phyloP scores from a whole-genome alignment of 2,888 invertebrate species.

The Amphipyra tragopoginis region DNA sequence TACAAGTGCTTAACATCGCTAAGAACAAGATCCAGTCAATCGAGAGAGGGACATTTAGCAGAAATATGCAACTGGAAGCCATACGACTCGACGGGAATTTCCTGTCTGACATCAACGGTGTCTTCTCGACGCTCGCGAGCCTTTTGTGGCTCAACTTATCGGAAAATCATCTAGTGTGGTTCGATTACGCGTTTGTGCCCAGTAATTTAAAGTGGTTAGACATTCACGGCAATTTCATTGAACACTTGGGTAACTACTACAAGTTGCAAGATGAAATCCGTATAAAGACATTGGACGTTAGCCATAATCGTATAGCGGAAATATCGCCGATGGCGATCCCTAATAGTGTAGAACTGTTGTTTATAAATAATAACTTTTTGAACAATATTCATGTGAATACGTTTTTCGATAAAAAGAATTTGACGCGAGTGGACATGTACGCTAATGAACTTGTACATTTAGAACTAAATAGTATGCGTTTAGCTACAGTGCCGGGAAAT shows the following conservation, averaged over 20 bases:
- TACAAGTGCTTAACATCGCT: constrained; percentile 96
- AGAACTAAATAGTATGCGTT: constrained; percentile 94
- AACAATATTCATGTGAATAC: constrained; percentile 95
- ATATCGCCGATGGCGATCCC: constrained; percentile 96
- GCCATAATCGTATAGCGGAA: constrained; percentile 96
- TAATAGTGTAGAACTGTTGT: constrained; percentile 95
- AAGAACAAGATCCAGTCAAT: constrained; percentile 96
- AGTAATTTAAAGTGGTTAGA: constrained; percentile 97
- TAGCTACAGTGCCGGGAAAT: constrained; percentile 93
- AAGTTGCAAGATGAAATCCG: constrained; percentile 95
- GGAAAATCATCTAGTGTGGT: constrained; percentile 97
- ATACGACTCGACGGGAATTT: constrained; percentile 97
- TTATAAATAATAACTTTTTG: constrained; percentile 97
- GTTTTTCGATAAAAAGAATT: constrained; percentile 95
- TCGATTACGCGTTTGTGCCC: constrained; percentile 97
- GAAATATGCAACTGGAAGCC: constrained; percentile 95
- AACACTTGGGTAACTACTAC: constrained; percentile 96
- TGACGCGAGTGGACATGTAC: constrained; percentile 97
- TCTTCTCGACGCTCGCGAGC: constrained; percentile 95
- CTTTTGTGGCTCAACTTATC: constrained; percentile 96
- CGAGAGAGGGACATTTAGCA: constrained; percentile 95
- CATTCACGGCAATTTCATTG: constrained; percentile 96
- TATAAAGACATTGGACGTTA: constrained; percentile 96
- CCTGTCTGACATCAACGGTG: constrained; percentile 96
- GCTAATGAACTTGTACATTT: constrained; percentile 95